Evolutionary conservation across 2,888 invertebrate genomes (phyloP).

Genomic region (Smittia aterrima): DNA sequence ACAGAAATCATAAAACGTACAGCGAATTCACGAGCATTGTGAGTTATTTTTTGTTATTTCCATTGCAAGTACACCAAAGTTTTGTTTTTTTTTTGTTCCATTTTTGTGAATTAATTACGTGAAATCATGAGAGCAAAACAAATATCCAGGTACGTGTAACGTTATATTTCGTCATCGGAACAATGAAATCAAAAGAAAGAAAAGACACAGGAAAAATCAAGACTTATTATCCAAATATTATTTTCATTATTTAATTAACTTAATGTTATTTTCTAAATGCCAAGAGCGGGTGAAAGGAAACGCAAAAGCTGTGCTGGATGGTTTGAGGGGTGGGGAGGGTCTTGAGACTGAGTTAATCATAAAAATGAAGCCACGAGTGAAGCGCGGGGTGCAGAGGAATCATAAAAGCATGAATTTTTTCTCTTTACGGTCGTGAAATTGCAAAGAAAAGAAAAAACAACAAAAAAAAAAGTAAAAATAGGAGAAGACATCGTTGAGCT

Average conservation of each 20-base stretch:
- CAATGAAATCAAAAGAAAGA: constrained; percentile 16
- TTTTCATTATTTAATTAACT: constrained; percentile 40
- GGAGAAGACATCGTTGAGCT: not conserved
- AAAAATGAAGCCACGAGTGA: constrained; percentile 9
- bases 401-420: constrained; percentile 39
- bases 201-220: constrained; percentile 28
- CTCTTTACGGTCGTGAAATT: constrained; percentile 7
- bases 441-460: constrained; percentile 7
- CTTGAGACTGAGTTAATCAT: constrained; percentile 29
- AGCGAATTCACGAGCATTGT: constrained; percentile 3
- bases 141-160: constrained; percentile 5
- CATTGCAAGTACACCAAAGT: constrained; percentile 12
- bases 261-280: constrained; percentile 20
- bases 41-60: not conserved
- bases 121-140: not conserved
- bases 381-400: constrained; percentile 22
- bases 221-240: constrained; percentile 35
- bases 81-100: not conserved
- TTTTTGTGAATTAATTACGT: constrained; percentile 1
- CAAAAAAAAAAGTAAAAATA: not conserved
- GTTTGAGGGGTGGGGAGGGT: not conserved
- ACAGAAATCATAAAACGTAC: constrained; percentile 1
- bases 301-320: not conserved
- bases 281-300: not conserved
- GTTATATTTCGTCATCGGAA: constrained; percentile 20